Evolutionary conservation across 2,113 vertebrate genomes (phyloP).

Genomic region (Drymodes brunneopygia): DNA sequence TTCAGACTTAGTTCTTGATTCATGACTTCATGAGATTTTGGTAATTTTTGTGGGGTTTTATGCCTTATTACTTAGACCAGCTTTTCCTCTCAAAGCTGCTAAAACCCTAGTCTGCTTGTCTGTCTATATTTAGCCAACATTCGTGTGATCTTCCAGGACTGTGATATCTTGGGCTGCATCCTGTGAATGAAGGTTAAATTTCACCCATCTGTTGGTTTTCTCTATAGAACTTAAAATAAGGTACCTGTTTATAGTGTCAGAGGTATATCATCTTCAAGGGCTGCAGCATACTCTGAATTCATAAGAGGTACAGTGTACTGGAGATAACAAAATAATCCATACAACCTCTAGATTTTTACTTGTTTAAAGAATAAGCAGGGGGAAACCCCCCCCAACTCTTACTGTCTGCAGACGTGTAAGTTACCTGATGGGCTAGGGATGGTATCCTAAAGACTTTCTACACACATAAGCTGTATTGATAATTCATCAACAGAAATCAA

Average conservation of each 20-base stretch:
- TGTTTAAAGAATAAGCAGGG: neutral
- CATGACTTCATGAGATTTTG: neutral
- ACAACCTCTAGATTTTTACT: neutral
- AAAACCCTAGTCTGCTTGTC: neutral
- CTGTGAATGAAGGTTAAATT: neutral
- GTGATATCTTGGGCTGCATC: neutral
- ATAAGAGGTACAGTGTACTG: neutral
- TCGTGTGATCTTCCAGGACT: neutral
- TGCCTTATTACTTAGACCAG: neutral
- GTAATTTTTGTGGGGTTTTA: neutral
- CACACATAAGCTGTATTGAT: neutral
- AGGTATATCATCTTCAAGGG: neutral
- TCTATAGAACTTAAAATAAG: neutral
- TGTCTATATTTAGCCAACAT: neutral
- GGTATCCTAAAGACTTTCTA: neutral
- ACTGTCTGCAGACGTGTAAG: neutral
- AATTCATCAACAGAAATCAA: neutral
- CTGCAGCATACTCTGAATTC: neutral
- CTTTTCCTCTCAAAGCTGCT: neutral
- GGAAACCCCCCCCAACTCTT: rapidly evolving
- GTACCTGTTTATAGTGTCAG: neutral
- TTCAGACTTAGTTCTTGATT: neutral
- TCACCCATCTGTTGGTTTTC: neutral
- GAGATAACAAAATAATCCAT: neutral
- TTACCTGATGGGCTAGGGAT: neutral